Base-by-base conservation (phyloP, 2,888 invertebrate genomes). In the Myopa testacea region DNA sequence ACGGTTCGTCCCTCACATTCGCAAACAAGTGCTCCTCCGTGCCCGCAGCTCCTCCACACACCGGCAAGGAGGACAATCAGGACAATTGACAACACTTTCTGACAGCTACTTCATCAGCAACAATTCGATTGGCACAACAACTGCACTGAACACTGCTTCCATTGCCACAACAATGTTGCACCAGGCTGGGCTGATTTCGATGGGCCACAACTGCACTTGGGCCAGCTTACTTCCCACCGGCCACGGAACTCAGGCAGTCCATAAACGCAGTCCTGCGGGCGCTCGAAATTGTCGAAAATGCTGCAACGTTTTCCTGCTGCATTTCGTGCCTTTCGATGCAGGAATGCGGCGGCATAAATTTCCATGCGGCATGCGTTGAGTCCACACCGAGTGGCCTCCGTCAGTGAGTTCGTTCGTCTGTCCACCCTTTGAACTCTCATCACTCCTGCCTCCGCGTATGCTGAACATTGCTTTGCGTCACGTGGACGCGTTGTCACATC, bases 101-200 rank as follows among this genome's bases (percentile, higher is more conserved):
- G 69, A 69, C 45, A 69, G 69, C 50, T 16, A 50, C 69, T 69
- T 50, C 69, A 69, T 69, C 50, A 69, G 69, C 26, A 69, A 16
- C 69, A 69, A 19, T 45, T 50, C 69, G 69, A 69, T 26, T 69
- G 69, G 19, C 45, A 8, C 69, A 69, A 69, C 50, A 69, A 69
- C 26, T 45, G 16, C 8, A 50, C 62, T 10, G n/a, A 14, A 34
- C 62, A 62, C 34, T 62, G 26, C 62, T 26, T n/a, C 62, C 6
- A 62, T 10, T 34, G 26, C 62, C 19, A 12, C 62, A n/a, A 62
- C 62, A 8, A 4, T 8, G 26, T 26, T 26, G 4, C 62, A 62
- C 19, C 4, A 26, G 62, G 62, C 62, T 26, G 62, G 6, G 14
- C 5, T 26, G n/a, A 5, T 62, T 34, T 19, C 62, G 26, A 10